Conservation (phyloP, 2,797 vertebrate species). For the Oceanodroma leucorhoa region DNA sequence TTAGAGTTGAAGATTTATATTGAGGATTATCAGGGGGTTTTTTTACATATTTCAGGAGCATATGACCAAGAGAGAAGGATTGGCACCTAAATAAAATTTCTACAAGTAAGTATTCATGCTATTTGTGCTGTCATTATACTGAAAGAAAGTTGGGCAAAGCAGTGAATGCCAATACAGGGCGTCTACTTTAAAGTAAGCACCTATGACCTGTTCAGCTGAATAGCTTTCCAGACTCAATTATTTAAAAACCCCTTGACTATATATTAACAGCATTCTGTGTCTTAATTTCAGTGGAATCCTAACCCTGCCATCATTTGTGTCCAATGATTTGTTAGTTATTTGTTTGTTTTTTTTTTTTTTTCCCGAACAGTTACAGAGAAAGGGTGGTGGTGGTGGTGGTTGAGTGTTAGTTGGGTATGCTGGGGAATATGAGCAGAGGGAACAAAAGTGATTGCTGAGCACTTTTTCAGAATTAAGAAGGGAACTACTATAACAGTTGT, state of each 20-base stretch:
- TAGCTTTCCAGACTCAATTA: neutral
- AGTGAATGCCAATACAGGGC: neutral
- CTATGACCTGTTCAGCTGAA: neutral
- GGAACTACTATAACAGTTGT: neutral
- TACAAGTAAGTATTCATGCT: neutral
- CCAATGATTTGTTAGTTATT: neutral
- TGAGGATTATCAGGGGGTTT: neutral
- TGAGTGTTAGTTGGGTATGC: neutral
- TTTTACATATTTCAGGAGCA: neutral
- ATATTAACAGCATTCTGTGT: neutral
- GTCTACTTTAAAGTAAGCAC: neutral
- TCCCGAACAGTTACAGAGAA: fast-evolving
- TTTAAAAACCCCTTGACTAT: neutral
- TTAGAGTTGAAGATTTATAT: neutral
- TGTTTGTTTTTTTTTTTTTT: fast-evolving
- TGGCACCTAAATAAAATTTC: neutral
- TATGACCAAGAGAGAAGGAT: neutral
- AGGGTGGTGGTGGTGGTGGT: neutral
- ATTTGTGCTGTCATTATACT: neutral
- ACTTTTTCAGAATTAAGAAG: neutral
- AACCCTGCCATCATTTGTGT: neutral
- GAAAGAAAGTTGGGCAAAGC: neutral
- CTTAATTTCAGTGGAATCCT: neutral
- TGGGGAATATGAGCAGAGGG: neutral
- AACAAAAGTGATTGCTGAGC: neutral